Evolutionary conservation across 2,113 vertebrate genomes (phyloP).

Genomic region (Noctilio leporinus): DNA sequence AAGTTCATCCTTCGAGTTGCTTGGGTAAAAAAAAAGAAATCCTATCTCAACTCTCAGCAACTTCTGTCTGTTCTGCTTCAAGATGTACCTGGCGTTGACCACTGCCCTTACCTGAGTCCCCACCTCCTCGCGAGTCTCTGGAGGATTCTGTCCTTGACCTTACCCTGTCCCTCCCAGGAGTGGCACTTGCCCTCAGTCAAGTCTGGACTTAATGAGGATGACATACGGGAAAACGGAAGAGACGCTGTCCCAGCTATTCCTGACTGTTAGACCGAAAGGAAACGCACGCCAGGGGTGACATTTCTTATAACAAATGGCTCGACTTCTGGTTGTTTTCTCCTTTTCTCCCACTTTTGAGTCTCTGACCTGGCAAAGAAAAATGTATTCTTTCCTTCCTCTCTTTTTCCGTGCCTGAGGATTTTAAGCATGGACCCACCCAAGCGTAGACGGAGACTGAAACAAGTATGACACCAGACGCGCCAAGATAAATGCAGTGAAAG

Average conservation of each 20-base stretch:
- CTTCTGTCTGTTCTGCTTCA: background rate
- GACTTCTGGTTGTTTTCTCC: background rate
- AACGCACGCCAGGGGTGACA: background rate
- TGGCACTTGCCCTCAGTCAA: background rate
- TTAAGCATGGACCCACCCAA: background rate
- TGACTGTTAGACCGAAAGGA: background rate
- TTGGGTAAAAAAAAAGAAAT: background rate
- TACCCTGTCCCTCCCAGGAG: accelerated
- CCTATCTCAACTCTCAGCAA: background rate
- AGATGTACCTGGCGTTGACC: background rate
- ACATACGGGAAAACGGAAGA: background rate
- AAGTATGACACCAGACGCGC: too few species aligned
- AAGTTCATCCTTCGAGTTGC: background rate
- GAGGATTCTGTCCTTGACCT: background rate
- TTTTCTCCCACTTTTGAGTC: background rate
- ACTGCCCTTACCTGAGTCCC: background rate
- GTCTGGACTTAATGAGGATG: background rate
- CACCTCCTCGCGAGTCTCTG: background rate
- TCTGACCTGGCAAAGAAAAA: background rate
- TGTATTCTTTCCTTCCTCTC: background rate
- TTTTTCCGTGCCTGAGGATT: background rate
- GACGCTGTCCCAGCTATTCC: background rate
- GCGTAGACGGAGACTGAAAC: background rate
- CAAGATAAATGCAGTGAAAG: background rate
- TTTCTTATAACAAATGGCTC: background rate